Evolutionary conservation across 2,888 invertebrate genomes (phyloP), one percentile per base, ranked within the genome.

Genomic region (Drosophila pseudotalamancana): DNA sequence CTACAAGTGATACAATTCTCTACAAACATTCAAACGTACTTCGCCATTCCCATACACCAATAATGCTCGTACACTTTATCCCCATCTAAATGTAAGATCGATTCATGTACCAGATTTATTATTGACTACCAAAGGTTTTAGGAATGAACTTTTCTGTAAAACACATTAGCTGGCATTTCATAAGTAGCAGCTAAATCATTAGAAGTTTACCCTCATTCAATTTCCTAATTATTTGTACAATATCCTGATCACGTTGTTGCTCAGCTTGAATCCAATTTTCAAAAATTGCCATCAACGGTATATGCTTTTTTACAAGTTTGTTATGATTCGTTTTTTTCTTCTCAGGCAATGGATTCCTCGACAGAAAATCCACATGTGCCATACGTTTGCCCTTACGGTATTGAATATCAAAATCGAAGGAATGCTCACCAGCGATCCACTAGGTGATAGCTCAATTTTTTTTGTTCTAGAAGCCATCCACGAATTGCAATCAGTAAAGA

Each of bases 351-450:
- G 35, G 23, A 31, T 55, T 55, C 37, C 34, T 37, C 6, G 39
- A 46, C 4, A 37, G 12, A 39, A 46, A 55, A 12, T 54, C 42
- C 5, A 43, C 62, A 40, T 62, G 62, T 5, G 42, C 40, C 62
- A 62, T 67, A 3, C 40, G 53, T 4, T 49, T 57, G 23, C 62
- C 23, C 23, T 40, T 23, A 6, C 23, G 3, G 6, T 40, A 14
- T 23, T 40, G 6, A 2, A 40, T 40, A 3, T 21, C 14, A 3
- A 40, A 40, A 3, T 21, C 18, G 19, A 4, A n/a, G 4, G 4
- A n/a, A n/a, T 9, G 9, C 29, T n/a, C 29, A 29, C 29, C 60
- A 64, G 23, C 50, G 29, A 12, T 46, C 31, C 1, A 51, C 59
- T 60, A 12, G 50, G 57, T 2, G 39, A 34, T 18, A 62, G 32